Evolutionary conservation across 2,113 vertebrate species (phyloP).

Genomic region (Arizona elegans): DNA sequence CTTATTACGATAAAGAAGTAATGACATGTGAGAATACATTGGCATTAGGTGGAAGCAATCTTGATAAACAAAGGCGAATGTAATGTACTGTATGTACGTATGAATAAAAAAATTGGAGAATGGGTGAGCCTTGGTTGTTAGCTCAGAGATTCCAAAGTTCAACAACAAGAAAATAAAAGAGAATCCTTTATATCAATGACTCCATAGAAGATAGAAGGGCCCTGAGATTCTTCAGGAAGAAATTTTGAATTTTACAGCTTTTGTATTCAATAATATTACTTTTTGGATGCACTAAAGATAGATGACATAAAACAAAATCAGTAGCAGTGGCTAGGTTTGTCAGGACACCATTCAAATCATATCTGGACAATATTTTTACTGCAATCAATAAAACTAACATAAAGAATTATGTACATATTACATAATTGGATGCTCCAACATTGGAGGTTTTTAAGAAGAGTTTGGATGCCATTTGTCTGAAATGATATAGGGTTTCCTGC

Average conservation of each 20-base stretch:
- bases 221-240: neutral
- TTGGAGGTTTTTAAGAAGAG: neutral
- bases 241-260: neutral
- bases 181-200: neutral
- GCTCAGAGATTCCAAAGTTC: neutral
- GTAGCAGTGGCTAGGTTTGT: neutral
- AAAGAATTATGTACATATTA: neutral
- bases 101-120: neutral
- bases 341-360: neutral
- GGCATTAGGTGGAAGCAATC: neutral
- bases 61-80: slow-evolving; percentile 14
- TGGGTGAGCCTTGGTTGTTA: neutral
- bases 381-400: neutral
- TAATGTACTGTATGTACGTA: neutral
- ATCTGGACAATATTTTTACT: neutral
- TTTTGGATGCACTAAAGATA: neutral
- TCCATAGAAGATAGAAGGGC: neutral
- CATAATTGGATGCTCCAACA: neutral
- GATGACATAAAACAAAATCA: neutral
- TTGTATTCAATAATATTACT: neutral
- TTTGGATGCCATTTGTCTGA: neutral
- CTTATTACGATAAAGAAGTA: neutral
- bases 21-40: neutral
- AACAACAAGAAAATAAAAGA: neutral
- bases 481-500: neutral